A percentile compares a stretch with the other conserved stretches of the same genome.
phyloP scores from a whole-genome alignment of 2,797 vertebrate species.

The Brachyalestes nurse region DNA sequence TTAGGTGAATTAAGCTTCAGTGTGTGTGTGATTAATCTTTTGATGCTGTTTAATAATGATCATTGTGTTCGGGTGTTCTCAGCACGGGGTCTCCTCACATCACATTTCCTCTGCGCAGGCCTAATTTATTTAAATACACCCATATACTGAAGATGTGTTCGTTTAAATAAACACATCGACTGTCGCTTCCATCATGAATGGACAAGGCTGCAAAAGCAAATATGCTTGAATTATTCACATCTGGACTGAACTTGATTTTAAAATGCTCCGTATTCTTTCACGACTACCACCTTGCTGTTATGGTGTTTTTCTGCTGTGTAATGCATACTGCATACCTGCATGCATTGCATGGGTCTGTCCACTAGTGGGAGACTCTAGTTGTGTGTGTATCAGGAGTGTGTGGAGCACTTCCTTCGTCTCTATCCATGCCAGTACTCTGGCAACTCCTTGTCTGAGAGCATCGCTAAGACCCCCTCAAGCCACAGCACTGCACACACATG shows the following conservation, averaged over 20 bases:
- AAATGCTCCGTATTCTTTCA: not conserved
- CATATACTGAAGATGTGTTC: too few relatives aligned
- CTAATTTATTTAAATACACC: too few relatives aligned
- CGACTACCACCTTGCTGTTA: not conserved
- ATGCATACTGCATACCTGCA: not conserved
- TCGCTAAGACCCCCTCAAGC: slow-evolving; percentile 39
- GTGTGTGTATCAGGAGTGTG: not conserved
- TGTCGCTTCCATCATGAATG: too few relatives aligned
- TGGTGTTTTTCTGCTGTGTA: not conserved
- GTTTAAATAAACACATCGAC: too few relatives aligned
- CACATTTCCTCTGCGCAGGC: not conserved
- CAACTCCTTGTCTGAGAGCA: slow-evolving; percentile 18
- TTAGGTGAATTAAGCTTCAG: not conserved
- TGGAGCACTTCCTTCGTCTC: not conserved
- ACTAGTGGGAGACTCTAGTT: slow-evolving; percentile 32
- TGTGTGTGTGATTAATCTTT: not conserved
- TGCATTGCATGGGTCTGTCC: slow-evolving; percentile 7
- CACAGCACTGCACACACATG: slow-evolving; percentile 28
- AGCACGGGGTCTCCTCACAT: not conserved
- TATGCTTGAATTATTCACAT: not conserved
- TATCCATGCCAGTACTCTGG: not conserved
- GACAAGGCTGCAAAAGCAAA: not conserved
- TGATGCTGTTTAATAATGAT: not conserved
- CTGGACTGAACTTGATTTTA: not conserved
- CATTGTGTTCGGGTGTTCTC: too few relatives aligned